Percentiles rank a stretch among this genome's conserved stretches.
Evolutionary conservation across 2,797 vertebrate species (phyloP).

Genomic region (Clarias platycephalus): DNA sequence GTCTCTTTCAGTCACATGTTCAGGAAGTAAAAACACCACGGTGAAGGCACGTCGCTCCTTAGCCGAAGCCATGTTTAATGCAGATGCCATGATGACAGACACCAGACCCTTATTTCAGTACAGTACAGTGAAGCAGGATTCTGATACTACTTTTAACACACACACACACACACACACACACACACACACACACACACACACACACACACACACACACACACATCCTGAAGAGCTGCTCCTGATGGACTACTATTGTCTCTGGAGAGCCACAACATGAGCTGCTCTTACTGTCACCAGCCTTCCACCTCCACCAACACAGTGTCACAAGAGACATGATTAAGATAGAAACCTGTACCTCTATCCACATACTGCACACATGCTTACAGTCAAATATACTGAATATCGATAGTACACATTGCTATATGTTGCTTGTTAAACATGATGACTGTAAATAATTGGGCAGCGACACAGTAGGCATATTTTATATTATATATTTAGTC

Average conservation of each 20-base stretch:
- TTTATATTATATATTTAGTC: not conserved
- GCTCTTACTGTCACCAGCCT: constrained; percentile 50
- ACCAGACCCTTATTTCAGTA: constrained; percentile 71
- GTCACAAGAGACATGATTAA: constrained; percentile 47
- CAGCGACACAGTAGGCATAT: not conserved
- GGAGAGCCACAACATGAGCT: constrained; percentile 49
- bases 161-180: not conserved
- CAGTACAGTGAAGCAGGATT: constrained; percentile 65
- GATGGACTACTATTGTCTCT: constrained; percentile 43
- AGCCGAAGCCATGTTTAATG: constrained; percentile 67
- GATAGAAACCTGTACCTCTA: constrained; percentile 16
- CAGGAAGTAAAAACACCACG: not conserved
- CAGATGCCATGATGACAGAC: constrained; percentile 75
- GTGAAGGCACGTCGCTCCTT: not conserved
- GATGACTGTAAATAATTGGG: not conserved
- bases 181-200: not conserved
- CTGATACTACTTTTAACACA: constrained; percentile 53
- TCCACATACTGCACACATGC: constrained; percentile 38
- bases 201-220: not conserved
- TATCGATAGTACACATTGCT: constrained; percentile 1
- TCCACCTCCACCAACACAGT: constrained; percentile 44
- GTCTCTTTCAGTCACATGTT: too few species aligned
- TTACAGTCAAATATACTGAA: constrained; percentile 33
- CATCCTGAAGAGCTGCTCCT: constrained; percentile 46
- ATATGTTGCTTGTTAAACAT: not conserved